Evolutionary conservation across 2,113 vertebrate species (phyloP).

Genomic region (Etheostoma spectabile): DNA sequence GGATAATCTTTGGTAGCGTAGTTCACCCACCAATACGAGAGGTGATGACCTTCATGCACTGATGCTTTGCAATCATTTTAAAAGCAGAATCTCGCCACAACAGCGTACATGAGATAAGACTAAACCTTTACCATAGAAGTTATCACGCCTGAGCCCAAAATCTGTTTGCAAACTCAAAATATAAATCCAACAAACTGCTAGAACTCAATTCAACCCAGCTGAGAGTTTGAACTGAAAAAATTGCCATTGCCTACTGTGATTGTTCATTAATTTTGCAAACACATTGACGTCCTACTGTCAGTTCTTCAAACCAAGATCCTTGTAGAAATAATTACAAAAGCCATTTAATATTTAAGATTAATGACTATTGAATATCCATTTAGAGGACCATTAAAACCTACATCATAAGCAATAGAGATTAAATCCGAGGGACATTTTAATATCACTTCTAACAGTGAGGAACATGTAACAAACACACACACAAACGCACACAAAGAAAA

Average conservation of each 20-base stretch:
- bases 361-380: conserved; percentile 56
- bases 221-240: not conserved
- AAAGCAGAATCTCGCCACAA: conserved; percentile 54
- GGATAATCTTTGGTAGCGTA: conserved; percentile 43
- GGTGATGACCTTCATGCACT: conserved; percentile 58
- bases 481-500: not conserved
- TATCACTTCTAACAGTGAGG: conserved; percentile 29
- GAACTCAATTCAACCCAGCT: not conserved
- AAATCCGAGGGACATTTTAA: conserved; percentile 44
- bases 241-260: not conserved
- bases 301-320: conserved; percentile 21
- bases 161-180: conserved; percentile 29
- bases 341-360: conserved; percentile 53
- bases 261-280: conserved; percentile 39
- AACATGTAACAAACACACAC: not conserved
- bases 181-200: conserved; percentile 12
- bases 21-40: conserved; percentile 11
- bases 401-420: conserved; percentile 36
- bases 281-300: conserved; percentile 31
- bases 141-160: conserved; percentile 10
- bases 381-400: conserved; percentile 45
- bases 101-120: conserved; percentile 24
- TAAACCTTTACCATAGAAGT: conserved; percentile 39
- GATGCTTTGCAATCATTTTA: conserved; percentile 60
- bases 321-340: conserved; percentile 44